A percentile compares a stretch with the other conserved stretches of the same genome.
These are phyloP conservation scores for Coreius guichenoti DNA, from an alignment of 2,797 vertebrate species.

Conservation along the genomic window DNA sequence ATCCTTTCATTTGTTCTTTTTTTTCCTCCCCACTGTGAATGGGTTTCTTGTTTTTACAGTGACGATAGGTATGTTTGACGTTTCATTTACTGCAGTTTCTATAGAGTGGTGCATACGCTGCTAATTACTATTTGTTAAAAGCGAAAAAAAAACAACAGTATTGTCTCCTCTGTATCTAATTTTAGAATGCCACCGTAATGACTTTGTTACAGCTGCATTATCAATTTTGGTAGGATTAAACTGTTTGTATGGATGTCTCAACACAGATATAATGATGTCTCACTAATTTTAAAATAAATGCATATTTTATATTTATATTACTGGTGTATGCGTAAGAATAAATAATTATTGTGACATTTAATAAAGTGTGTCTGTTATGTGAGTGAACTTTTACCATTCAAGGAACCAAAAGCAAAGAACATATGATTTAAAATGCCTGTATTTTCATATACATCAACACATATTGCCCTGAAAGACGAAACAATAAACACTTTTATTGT, in stretches of 20 bases:
- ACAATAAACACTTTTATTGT: slow-evolving; percentile 49
- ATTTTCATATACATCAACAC: slow-evolving; percentile 49
- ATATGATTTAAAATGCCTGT: slow-evolving; percentile 46
- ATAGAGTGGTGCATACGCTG: slow-evolving; percentile 78
- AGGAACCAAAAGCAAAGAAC: slow-evolving; percentile 21
- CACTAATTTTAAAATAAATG: slow-evolving; percentile 87
- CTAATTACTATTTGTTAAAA: slow-evolving; percentile 78
- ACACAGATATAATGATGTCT: slow-evolving; percentile 89
- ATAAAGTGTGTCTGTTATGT: slow-evolving; percentile 44
- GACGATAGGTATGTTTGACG: slow-evolving; percentile 78
- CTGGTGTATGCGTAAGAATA: slow-evolving; percentile 86
- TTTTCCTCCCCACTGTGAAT: slow-evolving; percentile 73
- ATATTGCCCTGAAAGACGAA: slow-evolving; percentile 38
- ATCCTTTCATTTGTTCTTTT: slow-evolving; percentile 69
- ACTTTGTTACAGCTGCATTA: slow-evolving; percentile 92
- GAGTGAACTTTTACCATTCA: slow-evolving; percentile 17
- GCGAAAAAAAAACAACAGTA: slow-evolving; percentile 34
- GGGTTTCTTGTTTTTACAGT: slow-evolving; percentile 78
- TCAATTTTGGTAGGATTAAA: slow-evolving; percentile 92
- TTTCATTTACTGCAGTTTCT: slow-evolving; percentile 76
- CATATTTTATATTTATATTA: slow-evolving; percentile 91
- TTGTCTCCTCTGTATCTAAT: slow-evolving; percentile 78
- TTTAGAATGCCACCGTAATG: slow-evolving; percentile 87
- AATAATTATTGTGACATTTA: slow-evolving; percentile 87
- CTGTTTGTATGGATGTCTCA: slow-evolving; percentile 86